These are phyloP conservation scores for Phrynocephalus forsythii DNA, from an alignment of 2,797 vertebrate genomes.

Conservation along the genomic window DNA sequence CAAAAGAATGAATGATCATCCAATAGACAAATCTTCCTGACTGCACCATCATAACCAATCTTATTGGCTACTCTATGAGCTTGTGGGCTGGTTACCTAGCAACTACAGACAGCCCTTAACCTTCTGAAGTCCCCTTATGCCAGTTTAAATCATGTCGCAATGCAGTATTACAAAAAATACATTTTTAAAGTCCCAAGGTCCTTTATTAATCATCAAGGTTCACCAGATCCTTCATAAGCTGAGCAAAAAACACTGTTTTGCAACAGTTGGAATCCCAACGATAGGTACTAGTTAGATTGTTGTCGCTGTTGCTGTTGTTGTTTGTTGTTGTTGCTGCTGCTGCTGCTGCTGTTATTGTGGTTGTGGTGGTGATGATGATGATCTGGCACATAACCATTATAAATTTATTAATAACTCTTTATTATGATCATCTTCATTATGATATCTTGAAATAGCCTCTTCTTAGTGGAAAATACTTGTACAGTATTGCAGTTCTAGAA, in stretches of 20 bases:
- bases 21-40: not conserved
- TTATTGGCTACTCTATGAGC: not conserved
- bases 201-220: not conserved
- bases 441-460: not conserved
- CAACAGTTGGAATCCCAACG: not conserved
- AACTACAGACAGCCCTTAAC: not conserved
- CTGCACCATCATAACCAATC: not conserved
- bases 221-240: not conserved
- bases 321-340: not conserved
- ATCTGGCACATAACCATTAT: not conserved
- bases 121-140: not conserved
- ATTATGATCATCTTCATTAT: not conserved
- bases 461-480: not conserved
- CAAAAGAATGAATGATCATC: not conserved
- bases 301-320: not conserved
- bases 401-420: not conserved
- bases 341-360: not conserved
- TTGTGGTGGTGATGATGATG: not conserved
- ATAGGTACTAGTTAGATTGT: not conserved
- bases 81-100: not conserved
- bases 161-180: conserved; percentile 21
- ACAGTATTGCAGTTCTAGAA: not conserved
- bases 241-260: not conserved
- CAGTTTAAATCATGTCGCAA: rapidly evolving
- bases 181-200: not conserved